phyloP scores from a whole-genome alignment of 2,113 vertebrate species.

The Corythaeola cristata region DNA sequence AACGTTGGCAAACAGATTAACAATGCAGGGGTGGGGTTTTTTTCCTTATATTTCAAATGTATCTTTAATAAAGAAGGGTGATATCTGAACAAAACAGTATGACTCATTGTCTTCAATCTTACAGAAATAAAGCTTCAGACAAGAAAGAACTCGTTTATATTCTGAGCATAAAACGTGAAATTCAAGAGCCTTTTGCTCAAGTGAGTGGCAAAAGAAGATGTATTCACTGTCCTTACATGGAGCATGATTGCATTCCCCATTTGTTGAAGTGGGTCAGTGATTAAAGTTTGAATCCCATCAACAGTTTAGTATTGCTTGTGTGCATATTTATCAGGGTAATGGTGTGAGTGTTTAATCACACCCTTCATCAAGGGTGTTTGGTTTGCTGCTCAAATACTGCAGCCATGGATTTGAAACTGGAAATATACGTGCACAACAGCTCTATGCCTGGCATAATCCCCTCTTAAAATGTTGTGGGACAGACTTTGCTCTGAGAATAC shows the following conservation, averaged over 20 bases:
- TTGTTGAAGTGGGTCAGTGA: conserved; percentile 37
- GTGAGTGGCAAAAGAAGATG: not conserved
- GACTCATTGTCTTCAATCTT: not conserved
- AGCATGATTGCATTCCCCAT: not conserved
- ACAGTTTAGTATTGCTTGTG: not conserved
- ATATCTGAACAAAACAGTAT: not conserved
- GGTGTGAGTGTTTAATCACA: not conserved
- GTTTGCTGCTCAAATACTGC: not conserved
- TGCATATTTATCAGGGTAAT: conserved; percentile 25
- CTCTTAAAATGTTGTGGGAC: not conserved
- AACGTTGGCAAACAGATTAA: not conserved
- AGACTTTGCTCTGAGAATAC: not conserved
- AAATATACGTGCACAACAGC: not conserved
- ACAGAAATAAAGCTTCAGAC: not conserved
- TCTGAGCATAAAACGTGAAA: not conserved
- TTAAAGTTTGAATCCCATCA: not conserved
- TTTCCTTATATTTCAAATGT: not conserved
- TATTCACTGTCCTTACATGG: not conserved
- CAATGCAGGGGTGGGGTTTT: not conserved
- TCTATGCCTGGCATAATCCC: not conserved
- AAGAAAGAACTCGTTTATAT: not conserved
- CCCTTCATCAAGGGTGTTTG: not conserved
- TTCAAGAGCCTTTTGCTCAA: not conserved
- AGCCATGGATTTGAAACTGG: not conserved
- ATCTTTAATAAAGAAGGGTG: not conserved